phyloP scores from a whole-genome alignment of 37 sponge, comb jelly and placozoan genomes.

The Tethya wilhelma region DNA sequence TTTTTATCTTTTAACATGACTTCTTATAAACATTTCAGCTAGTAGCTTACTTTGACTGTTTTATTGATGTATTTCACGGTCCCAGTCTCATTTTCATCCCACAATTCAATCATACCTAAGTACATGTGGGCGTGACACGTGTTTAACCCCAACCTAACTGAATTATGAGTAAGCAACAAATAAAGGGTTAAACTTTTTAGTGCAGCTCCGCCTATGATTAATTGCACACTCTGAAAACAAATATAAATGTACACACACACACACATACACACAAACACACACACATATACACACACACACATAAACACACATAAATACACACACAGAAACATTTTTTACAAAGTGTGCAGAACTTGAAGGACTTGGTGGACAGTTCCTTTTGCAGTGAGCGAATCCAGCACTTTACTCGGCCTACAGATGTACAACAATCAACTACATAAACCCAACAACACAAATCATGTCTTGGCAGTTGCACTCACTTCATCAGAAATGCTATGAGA shows the following conservation, averaged over 20 bases:
- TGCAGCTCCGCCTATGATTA: too few relatives aligned
- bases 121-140: too few relatives aligned
- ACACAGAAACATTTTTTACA: background rate
- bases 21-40: too few relatives aligned
- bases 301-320: too few relatives aligned
- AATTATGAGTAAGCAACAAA: background rate
- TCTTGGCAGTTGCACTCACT: constrained; percentile 37
- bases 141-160: too few relatives aligned
- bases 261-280: background rate
- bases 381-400: constrained; percentile 12
- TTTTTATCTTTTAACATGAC: too few relatives aligned
- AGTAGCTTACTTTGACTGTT: too few relatives aligned
- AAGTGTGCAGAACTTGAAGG: constrained; percentile 38
- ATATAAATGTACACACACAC: background rate
- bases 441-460: background rate
- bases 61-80: too few relatives aligned
- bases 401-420: constrained; percentile 33
- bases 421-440: background rate
- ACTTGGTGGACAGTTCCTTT: constrained; percentile 15
- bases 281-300: too few relatives aligned
- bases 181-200: background rate
- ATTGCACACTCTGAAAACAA: too few relatives aligned
- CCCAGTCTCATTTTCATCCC: too few relatives aligned
- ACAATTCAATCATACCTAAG: too few relatives aligned
- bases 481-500: constrained; percentile 68